phyloP scores from a whole-genome alignment of 2,888 invertebrate species.

The Tetragonula carbonaria region DNA sequence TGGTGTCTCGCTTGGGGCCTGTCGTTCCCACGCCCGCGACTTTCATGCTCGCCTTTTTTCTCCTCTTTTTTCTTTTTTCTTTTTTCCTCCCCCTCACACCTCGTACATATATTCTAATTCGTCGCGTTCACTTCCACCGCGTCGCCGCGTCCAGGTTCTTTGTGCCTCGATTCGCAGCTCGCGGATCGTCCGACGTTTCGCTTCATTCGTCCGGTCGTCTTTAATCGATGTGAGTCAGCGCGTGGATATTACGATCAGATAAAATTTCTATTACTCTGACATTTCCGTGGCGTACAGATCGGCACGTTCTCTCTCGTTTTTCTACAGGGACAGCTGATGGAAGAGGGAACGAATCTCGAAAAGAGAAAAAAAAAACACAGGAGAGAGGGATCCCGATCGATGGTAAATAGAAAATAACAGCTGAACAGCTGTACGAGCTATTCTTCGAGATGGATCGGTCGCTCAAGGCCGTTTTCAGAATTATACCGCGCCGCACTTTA shows the following conservation, averaged over 20 bases:
- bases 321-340: neutral
- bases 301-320: neutral
- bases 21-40: conserved; percentile 83
- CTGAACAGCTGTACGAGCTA: neutral
- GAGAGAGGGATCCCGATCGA: conserved; percentile 2
- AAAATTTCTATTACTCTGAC: conserved; percentile 49
- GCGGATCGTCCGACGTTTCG: conserved; percentile 26
- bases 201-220: conserved; percentile 49
- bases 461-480: conserved; percentile 1
- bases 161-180: conserved; percentile 10
- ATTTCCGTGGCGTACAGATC: conserved; percentile 27
- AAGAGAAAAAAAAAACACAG: neutral
- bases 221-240: conserved; percentile 55
- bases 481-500: conserved; percentile 2
- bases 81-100: conserved; percentile 46
- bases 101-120: conserved; percentile 68
- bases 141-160: conserved; percentile 20
- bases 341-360: neutral
- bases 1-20: conserved; percentile 80
- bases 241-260: conserved; percentile 45
- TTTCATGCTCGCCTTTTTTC: conserved; percentile 78
- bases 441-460: conserved; percentile 12
- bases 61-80: too few relatives aligned
- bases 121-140: conserved; percentile 44
- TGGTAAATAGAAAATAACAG: conserved; percentile 35